phyloP scores from a whole-genome alignment of 2,888 invertebrate species.

The Epinotia brunnichana region DNA sequence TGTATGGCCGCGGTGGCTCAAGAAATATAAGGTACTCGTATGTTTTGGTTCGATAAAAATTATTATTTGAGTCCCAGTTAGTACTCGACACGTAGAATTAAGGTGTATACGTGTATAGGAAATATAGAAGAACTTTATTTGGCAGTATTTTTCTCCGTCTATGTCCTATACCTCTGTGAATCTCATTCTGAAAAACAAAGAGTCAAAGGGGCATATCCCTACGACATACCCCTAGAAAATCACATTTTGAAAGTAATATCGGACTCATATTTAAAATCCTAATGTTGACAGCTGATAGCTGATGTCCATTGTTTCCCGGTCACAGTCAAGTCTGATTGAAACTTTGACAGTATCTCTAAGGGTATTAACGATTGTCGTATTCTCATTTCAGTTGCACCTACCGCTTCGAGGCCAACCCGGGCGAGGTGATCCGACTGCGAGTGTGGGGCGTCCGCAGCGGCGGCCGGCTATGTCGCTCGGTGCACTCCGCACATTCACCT shows the following conservation, averaged over 20 bases:
- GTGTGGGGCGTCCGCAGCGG: conserved; percentile 88
- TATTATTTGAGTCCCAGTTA: too few relatives aligned
- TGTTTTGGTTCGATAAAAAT: neutral
- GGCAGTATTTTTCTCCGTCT: too few relatives aligned
- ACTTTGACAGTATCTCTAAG: neutral
- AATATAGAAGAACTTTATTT: too few relatives aligned
- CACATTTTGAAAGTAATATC: too few relatives aligned
- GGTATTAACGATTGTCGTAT: neutral
- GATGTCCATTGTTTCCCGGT: neutral
- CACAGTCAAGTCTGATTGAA: neutral
- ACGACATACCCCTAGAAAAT: too few relatives aligned
- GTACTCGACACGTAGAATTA: too few relatives aligned
- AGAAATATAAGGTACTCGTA: conserved; percentile 90
- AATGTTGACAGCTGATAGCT: too few relatives aligned
- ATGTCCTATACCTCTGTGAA: too few relatives aligned
- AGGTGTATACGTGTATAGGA: too few relatives aligned
- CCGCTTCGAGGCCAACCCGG: conserved; percentile 92
- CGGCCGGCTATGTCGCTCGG: conserved; percentile 84
- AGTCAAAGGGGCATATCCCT: too few relatives aligned
- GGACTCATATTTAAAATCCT: too few relatives aligned
- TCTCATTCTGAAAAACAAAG: too few relatives aligned
- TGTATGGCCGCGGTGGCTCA: conserved; percentile 93
- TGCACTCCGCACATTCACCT: conserved; percentile 86
- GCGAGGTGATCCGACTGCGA: conserved; percentile 90
- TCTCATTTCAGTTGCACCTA: conserved; percentile 88